Evolutionary conservation across 2,797 vertebrate species (phyloP), one percentile per base, ranked within the genome.

Genomic region (Bovichtus variegatus): DNA sequence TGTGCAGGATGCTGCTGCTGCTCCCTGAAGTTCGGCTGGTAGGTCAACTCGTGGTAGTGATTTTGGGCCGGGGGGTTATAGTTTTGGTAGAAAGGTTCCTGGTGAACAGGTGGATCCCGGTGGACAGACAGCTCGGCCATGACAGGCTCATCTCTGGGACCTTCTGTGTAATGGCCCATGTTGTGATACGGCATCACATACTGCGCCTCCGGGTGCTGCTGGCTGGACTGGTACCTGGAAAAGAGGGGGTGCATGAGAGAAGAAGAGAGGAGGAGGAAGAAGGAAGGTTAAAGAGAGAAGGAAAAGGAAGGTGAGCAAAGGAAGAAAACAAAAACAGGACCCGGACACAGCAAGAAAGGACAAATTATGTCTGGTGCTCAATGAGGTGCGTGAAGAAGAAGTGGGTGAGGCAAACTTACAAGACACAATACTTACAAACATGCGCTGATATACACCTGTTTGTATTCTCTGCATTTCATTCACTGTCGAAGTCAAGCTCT

Each of bases 151-250:
- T 95, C 91, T 69, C 78, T 64, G 13, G 83, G 81, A 23, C 87
- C 90, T 29, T 94, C 91, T 0, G 74, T 16, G 60, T 89, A 91
- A 43, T 90, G 79, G 19, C 78, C 64, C 62, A 82, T 84, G 84
- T 88, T 91, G 81, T 91, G 89, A 80, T 94, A 92, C 0, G 90
- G 85, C 58, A 90, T 81, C 57, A 89, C 85, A 73, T 94, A 83
- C 57, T 94, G 92, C 0, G 92, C 88, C 73, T 95, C 89, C 0
- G 92, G 90, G 59, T 94, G 91, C 84, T 93, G 92, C 81, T 93
- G 92, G 78, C 85, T 93, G 49, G 93, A 87, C 81, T 94, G 93
- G 79, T 94, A 95, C 94, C 95, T 96, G 29, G 3, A 85, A 86
- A 50, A 55, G 38, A 60, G 9, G 50, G 31, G 7, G 25, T 1